These are phyloP conservation scores for Porites australiensis DNA, from an alignment of 64 coral and sea anemone genomes.

Conservation along the genomic window DNA sequence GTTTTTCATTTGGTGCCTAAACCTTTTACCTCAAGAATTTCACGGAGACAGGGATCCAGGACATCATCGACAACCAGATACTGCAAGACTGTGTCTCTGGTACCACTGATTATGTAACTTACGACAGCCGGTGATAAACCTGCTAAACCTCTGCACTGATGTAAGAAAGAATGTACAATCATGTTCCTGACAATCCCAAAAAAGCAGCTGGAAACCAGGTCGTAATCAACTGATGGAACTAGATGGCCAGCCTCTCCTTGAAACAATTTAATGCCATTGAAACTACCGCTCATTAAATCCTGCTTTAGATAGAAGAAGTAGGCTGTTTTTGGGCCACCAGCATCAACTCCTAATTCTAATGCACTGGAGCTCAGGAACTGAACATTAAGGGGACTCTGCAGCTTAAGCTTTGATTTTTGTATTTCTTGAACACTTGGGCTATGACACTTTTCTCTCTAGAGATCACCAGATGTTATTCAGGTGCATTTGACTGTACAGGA, in stretches of 20 bases:
- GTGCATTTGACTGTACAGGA: conserved; percentile 30
- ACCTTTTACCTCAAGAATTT: conserved; percentile 22
- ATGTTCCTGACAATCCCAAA: conserved; percentile 45
- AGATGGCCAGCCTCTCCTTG: conserved; percentile 51
- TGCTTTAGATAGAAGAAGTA: conserved; percentile 44
- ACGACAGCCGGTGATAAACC: conserved; percentile 26
- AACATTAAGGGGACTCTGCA: conserved; percentile 40
- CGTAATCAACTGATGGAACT: conserved; percentile 35
- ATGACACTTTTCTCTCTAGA: conserved; percentile 35
- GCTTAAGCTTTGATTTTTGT: conserved; percentile 53
- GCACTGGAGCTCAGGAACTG: conserved; percentile 32
- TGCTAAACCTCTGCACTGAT: conserved; percentile 50
- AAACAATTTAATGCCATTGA: conserved; percentile 54
- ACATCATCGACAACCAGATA: conserved; percentile 29
- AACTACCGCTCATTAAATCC: conserved; percentile 44
- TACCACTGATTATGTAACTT: conserved; percentile 58
- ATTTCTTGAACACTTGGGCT: conserved; percentile 22
- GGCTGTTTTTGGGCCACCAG: conserved; percentile 36
- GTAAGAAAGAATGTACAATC: conserved; percentile 41
- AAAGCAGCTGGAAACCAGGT: conserved; percentile 24
- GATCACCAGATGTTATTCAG: conserved; percentile 51
- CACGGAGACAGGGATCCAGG: conserved; percentile 54
- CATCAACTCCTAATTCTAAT: conserved; percentile 35
- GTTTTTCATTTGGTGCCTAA: conserved; percentile 22
- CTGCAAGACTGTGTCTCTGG: conserved; percentile 33